Conservation (phyloP, 1,140 invertebrate species). For the Centruroides sculpturatus region DNA sequence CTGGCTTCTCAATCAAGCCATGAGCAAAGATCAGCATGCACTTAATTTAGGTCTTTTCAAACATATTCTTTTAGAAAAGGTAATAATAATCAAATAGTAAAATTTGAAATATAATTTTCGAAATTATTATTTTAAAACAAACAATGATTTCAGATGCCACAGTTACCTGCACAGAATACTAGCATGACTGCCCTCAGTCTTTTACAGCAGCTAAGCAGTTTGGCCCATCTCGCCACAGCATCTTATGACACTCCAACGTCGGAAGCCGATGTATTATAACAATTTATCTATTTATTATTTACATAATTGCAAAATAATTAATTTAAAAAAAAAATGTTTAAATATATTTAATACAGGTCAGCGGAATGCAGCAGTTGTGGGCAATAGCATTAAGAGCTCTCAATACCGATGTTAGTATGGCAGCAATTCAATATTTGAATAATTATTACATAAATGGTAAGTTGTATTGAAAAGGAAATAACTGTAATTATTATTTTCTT, state of each 20-base stretch:
- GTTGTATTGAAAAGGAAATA: constrained; percentile 36
- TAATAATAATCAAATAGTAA: constrained; percentile 9
- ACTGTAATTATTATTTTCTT: not conserved
- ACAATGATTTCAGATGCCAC: constrained; percentile 44
- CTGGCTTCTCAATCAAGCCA: constrained; percentile 74
- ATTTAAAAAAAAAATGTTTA: not conserved
- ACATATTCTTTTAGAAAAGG: constrained; percentile 72
- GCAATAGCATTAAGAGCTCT: constrained; percentile 74
- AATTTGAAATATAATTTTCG: not conserved
- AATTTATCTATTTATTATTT: no score
- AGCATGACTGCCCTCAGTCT: constrained; percentile 80
- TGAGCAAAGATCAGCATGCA: constrained; percentile 68
- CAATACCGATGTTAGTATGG: constrained; percentile 84
- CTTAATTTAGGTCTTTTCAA: constrained; percentile 68
- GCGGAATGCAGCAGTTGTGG: constrained; percentile 87
- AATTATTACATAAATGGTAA: constrained; percentile 67
- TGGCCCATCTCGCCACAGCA: constrained; percentile 43
- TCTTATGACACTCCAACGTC: constrained; percentile 14
- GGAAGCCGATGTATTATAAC: constrained; percentile 9
- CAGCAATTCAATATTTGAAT: constrained; percentile 84
- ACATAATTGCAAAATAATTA: no score
- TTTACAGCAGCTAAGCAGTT: constrained; percentile 76
- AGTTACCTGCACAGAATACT: constrained; percentile 67
- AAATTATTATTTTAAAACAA: not conserved
- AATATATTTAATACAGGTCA: constrained; percentile 23